Percentiles rank a stretch among this genome's conserved stretches.
Evolutionary conservation across 2,113 vertebrate genomes (phyloP).

Genomic region (Laticauda laticaudata): DNA sequence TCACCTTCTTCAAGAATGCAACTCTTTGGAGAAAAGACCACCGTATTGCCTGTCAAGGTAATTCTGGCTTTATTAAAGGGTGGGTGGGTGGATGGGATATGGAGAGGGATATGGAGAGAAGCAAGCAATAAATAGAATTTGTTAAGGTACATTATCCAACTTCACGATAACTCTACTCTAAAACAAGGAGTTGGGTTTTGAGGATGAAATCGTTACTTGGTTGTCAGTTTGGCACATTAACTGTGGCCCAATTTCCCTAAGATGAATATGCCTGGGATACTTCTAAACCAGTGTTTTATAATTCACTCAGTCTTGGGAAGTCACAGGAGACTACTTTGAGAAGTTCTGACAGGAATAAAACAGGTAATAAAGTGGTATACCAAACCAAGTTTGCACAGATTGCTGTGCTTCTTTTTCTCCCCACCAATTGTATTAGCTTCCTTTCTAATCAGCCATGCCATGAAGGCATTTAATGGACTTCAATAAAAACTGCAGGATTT

Average conservation of each 20-base stretch:
- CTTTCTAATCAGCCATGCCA: background rate
- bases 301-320: background rate
- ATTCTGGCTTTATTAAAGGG: background rate
- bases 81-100: background rate
- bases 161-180: background rate
- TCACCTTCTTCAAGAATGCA: background rate
- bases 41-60: background rate
- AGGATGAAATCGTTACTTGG: background rate
- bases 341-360: background rate
- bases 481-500: background rate
- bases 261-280: background rate
- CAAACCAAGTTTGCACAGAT: background rate
- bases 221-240: background rate
- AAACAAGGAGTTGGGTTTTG: background rate
- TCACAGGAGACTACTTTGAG: background rate
- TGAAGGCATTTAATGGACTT: background rate
- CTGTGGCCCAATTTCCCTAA: background rate
- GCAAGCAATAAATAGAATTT: background rate
- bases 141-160: background rate
- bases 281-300: background rate
- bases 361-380: background rate
- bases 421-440: background rate
- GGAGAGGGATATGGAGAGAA: no score
- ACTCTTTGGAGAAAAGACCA: background rate
- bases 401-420: background rate